Percentiles rank a stretch among this genome's conserved stretches.
Evolutionary conservation across 2,797 vertebrate species (phyloP).

Genomic region (Neopelma chrysocephalum): DNA sequence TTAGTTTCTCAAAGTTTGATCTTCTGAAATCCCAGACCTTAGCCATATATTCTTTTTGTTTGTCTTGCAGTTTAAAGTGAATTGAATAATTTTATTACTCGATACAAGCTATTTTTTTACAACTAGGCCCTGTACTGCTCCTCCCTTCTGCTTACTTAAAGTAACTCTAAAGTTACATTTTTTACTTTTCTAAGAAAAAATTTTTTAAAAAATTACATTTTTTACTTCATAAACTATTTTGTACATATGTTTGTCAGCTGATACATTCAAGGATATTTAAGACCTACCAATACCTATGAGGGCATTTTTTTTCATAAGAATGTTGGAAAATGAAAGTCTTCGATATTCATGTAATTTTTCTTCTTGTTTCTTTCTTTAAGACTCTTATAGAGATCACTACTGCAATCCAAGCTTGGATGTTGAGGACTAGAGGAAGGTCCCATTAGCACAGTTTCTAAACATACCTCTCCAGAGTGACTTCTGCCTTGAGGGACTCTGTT

Average conservation of each 20-base stretch:
- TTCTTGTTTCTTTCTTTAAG: not conserved
- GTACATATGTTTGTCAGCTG: not conserved
- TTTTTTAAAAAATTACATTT: not conserved
- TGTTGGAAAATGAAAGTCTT: not conserved
- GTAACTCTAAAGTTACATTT: not conserved
- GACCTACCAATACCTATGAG: not conserved
- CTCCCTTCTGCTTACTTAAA: not conserved
- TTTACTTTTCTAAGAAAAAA: too few species aligned
- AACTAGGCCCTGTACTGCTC: not conserved
- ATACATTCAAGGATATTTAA: not conserved
- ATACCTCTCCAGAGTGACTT: not conserved
- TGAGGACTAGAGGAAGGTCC: not conserved
- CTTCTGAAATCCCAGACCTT: not conserved
- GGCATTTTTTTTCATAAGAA: not conserved
- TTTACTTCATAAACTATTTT: not conserved
- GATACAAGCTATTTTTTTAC: not conserved
- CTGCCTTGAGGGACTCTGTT: not conserved
- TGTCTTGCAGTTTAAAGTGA: not conserved
- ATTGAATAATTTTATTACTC: not conserved
- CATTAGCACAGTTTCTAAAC: not conserved
- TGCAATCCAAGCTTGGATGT: not conserved
- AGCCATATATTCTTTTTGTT: not conserved
- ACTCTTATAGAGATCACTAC: not conserved
- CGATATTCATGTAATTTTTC: accelerated
- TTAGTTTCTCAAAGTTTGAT: not conserved